These are phyloP conservation scores for Troides oblongomaculatus DNA, from an alignment of 2,888 invertebrate species.

Conservation along the genomic window DNA sequence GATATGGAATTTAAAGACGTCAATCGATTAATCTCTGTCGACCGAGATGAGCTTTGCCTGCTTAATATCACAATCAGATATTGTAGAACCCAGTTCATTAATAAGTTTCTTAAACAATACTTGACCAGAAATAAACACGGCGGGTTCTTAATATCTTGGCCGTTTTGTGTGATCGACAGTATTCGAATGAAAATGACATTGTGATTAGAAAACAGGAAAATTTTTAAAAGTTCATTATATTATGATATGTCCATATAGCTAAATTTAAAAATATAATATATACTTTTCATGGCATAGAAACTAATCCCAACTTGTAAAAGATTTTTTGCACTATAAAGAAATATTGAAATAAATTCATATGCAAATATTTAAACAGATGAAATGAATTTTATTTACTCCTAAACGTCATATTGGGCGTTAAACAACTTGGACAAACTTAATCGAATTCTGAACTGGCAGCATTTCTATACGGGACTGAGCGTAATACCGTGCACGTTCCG, in stretches of 20 bases:
- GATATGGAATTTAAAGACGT: constrained; percentile 68
- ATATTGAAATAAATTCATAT: not conserved
- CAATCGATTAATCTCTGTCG: constrained; percentile 74
- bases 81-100: constrained; percentile 48
- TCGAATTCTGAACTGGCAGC: constrained; percentile 43
- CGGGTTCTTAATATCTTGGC: constrained; percentile 45
- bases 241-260: not conserved
- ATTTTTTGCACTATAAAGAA: not conserved
- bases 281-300: too few species aligned
- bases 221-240: constrained; percentile 50
- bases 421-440: constrained; percentile 37
- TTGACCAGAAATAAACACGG: constrained; percentile 36
- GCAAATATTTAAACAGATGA: not conserved
- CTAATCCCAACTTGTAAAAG: too few species aligned
- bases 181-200: constrained; percentile 35
- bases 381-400: not conserved
- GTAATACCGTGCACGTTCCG: constrained; percentile 63
- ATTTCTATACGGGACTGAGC: constrained; percentile 49
- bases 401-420: not conserved
- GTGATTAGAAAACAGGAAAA: constrained; percentile 53
- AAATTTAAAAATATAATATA: not conserved
- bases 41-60: constrained; percentile 63
- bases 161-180: constrained; percentile 45
- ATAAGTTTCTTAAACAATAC: constrained; percentile 25
- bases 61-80: constrained; percentile 60